Base-by-base conservation (phyloP, 2,797 vertebrate species). In the Sebastes iracundus region DNA sequence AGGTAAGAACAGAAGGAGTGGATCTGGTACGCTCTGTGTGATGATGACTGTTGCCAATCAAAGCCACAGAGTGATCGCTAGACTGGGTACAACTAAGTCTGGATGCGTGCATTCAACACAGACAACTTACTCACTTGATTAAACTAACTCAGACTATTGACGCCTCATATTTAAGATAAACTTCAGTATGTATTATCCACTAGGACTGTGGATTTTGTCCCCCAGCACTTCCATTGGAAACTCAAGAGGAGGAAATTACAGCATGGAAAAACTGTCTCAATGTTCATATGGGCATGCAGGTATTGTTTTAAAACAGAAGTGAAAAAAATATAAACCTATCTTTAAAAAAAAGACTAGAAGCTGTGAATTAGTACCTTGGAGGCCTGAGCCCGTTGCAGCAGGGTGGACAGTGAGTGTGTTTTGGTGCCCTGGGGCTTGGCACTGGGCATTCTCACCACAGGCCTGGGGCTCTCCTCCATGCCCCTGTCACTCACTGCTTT, bases 311-410 rank as follows among this genome's bases (percentile, higher is more conserved):
- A 52, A 42, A 32, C 25, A 35, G 22, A 35, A 8, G 11, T 33
- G 20, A 49, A 75, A 25, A 61, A 28, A 38, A 38, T 38, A 38
- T 38, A 1, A 38, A 38, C 6, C 5, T 7, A 22, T 35, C 9
- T 18, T 8, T 30, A 49, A n/a, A 27, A 65, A 16, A 49, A 27
- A 38, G 5, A 18, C 2, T 10, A 8, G 8, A n/a, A 3, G 60
- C 4, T 33, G 56, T 38, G 62, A 27, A 9, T 68, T 2, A 33
- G 77, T 96, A 99, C 99, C 98, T 99, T 99, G 88, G 97, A 97
- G 83, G 98, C 97, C 94, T 98, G 97, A 38, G 98, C 98, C 92
- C 98, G 97, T 81, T 98, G 98, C 87, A 99, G 95, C 72, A 99
- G 93, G 1, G 97, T 98, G 87, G 98, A 98, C 72, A 99, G 96